Evolutionary conservation across 2,888 invertebrate genomes (phyloP).

Genomic region (Calameuta filiformis): DNA sequence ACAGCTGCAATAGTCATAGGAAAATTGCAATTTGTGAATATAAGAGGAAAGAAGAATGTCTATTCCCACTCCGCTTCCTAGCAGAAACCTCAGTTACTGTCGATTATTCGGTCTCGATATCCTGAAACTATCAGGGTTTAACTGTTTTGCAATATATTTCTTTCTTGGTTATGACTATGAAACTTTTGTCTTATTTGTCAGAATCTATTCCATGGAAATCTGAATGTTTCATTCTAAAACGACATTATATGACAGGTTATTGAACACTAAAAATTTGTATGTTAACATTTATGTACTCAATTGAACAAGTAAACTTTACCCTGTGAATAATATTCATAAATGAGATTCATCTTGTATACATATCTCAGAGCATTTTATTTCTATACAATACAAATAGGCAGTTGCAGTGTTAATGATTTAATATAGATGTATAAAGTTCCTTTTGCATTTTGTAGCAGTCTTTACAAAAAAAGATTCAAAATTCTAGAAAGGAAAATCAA

Average conservation of each 20-base stretch:
- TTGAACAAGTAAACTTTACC: background rate
- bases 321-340: background rate
- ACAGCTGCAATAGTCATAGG: background rate
- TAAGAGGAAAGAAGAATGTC: background rate
- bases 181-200: too few relatives aligned
- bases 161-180: too few relatives aligned
- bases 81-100: too few relatives aligned
- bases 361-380: background rate
- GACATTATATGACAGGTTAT: too few relatives aligned
- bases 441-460: background rate
- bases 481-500: background rate
- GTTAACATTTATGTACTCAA: background rate
- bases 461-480: background rate
- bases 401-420: background rate
- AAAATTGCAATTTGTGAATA: background rate
- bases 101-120: background rate
- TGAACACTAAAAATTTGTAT: background rate
- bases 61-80: too few relatives aligned
- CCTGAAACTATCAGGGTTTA: background rate
- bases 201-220: too few relatives aligned
- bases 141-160: too few relatives aligned
- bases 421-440: background rate
- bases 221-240: too few relatives aligned
- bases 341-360: background rate
- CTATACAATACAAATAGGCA: background rate